A percentile compares a stretch with the other conserved stretches of the same genome.
These are phyloP conservation scores for Sporophila hypoxantha DNA, from an alignment of 2,113 vertebrate species.

Conservation along the genomic window DNA sequence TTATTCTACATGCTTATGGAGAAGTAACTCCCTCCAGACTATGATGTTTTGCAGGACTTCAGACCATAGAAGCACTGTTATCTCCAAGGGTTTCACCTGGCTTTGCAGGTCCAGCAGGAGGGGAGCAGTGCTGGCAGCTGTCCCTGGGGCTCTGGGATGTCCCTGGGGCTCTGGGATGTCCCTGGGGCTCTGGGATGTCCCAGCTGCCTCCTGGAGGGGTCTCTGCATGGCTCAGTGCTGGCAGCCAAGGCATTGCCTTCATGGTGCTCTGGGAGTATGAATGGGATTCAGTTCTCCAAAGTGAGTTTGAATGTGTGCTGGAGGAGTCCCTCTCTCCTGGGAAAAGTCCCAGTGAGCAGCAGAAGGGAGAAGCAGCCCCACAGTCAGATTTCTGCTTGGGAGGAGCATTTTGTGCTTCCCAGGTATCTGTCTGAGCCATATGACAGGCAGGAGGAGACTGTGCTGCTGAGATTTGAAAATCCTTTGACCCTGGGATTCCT, in stretches of 20 bases:
- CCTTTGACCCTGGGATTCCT: background rate
- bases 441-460: background rate
- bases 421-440: background rate
- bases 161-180: background rate
- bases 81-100: background rate
- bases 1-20: background rate
- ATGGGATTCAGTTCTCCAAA: background rate
- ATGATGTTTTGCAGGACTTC: too few species aligned
- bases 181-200: background rate
- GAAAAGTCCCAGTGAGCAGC: background rate
- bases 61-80: background rate
- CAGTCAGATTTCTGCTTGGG: background rate
- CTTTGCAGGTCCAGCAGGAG: background rate
- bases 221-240: background rate
- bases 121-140: background rate
- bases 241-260: background rate
- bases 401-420: background rate
- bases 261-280: background rate
- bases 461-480: background rate
- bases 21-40: background rate
- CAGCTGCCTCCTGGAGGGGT: background rate
- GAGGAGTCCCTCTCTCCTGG: background rate
- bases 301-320: fast-evolving
- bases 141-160: background rate
- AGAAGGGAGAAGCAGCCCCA: background rate